phyloP scores from a whole-genome alignment of 2,113 vertebrate genomes.

The Scytalopus superciliaris region DNA sequence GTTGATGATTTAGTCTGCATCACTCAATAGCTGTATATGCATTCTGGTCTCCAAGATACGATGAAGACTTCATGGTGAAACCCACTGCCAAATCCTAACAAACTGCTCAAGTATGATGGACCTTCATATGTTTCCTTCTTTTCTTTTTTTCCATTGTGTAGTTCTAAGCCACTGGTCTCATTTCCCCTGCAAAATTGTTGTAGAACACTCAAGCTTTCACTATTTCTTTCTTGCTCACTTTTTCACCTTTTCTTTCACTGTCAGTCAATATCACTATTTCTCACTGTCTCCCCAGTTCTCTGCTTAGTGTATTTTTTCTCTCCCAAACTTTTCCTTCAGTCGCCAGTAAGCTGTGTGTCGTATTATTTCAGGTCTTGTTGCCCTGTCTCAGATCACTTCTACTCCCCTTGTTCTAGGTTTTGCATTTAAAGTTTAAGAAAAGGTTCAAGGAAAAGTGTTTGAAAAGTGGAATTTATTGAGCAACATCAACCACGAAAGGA shows the following conservation, averaged over 20 bases:
- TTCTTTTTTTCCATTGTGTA: conserved; percentile 6
- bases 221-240: neutral
- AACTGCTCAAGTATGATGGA: neutral
- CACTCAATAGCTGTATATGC: neutral
- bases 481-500: neutral
- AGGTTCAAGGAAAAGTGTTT: neutral
- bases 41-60: conserved; percentile 23
- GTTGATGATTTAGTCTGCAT: neutral
- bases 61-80: neutral
- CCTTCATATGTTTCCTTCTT: neutral
- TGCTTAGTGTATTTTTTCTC: neutral
- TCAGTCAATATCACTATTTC: neutral
- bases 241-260: neutral
- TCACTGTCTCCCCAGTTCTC: neutral
- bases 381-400: neutral
- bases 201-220: neutral
- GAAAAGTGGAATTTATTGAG: neutral
- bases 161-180: neutral
- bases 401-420: neutral
- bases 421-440: neutral
- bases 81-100: neutral
- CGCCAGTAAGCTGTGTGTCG: neutral
- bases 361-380: neutral
- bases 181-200: neutral
- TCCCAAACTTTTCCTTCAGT: neutral